Percentiles rank a stretch among this genome's conserved stretches.
These are phyloP conservation scores for Chelonia mydas DNA, from an alignment of 2,797 vertebrate species.

Conservation along the genomic window DNA sequence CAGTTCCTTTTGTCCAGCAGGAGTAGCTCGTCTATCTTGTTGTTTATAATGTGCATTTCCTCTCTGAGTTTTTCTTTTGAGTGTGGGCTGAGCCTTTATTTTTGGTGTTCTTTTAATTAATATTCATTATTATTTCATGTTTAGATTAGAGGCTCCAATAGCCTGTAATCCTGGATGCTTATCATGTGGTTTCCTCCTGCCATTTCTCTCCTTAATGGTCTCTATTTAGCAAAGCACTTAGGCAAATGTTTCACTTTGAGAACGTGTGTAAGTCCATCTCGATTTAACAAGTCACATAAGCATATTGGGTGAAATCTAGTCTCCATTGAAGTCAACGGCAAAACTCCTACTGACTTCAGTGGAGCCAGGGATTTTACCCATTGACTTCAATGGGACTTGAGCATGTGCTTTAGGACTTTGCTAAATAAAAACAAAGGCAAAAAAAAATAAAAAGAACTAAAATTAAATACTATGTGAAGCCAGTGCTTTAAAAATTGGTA, in stretches of 20 bases:
- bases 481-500: neutral
- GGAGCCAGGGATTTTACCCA: neutral
- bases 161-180: neutral
- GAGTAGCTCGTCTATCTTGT: neutral
- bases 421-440: neutral
- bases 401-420: neutral
- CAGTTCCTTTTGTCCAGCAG: neutral
- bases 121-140: neutral
- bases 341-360: neutral
- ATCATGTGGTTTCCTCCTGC: neutral
- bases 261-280: neutral
- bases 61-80: neutral
- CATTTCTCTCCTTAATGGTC: neutral
- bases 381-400: neutral
- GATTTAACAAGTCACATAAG: neutral
- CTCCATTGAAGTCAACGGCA: neutral
- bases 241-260: neutral
- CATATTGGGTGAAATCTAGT: neutral
- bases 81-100: accelerated
- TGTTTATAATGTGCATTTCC: neutral
- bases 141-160: neutral
- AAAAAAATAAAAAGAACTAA: neutral
- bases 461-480: neutral
- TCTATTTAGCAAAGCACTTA: neutral
- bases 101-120: neutral